Evolutionary conservation across 1,140 invertebrate species (phyloP).

Genomic region (Bursaphelenchus mucronatus): DNA sequence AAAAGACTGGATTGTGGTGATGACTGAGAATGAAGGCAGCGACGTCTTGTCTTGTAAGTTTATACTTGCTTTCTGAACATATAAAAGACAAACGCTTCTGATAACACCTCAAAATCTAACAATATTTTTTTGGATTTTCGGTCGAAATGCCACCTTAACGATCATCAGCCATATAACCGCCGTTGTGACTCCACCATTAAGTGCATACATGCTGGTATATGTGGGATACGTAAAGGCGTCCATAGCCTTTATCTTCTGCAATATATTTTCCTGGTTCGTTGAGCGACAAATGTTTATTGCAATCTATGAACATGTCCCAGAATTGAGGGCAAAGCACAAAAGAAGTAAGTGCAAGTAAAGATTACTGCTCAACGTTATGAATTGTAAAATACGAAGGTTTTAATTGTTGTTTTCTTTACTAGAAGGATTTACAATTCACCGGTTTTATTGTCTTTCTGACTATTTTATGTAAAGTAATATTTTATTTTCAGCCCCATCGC

Average conservation of each 20-base stretch:
- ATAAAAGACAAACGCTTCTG: not conserved
- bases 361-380: no score
- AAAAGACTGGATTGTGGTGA: conserved; percentile 22
- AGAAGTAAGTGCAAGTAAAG: no score
- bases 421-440: no score
- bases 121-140: not conserved
- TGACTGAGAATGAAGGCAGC: conserved; percentile 2
- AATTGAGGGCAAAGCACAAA: not conserved
- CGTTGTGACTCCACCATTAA: conserved; percentile 2
- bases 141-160: conserved; percentile 11
- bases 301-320: conserved; percentile 7
- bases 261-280: conserved; percentile 8
- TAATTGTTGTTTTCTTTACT: no score
- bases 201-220: conserved; percentile 2
- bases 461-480: no score
- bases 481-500: no score
- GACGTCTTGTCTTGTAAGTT: not conserved
- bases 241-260: conserved; percentile 8
- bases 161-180: not conserved
- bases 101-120: not conserved
- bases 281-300: not conserved
- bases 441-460: no score
- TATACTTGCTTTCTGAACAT: not conserved
- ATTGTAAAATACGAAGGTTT: no score
- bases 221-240: conserved; percentile 3